Percentiles rank a stretch among this genome's conserved stretches.
phyloP scores from a whole-genome alignment of 92 coral and sea anemone genomes.

The Porites lobata region DNA sequence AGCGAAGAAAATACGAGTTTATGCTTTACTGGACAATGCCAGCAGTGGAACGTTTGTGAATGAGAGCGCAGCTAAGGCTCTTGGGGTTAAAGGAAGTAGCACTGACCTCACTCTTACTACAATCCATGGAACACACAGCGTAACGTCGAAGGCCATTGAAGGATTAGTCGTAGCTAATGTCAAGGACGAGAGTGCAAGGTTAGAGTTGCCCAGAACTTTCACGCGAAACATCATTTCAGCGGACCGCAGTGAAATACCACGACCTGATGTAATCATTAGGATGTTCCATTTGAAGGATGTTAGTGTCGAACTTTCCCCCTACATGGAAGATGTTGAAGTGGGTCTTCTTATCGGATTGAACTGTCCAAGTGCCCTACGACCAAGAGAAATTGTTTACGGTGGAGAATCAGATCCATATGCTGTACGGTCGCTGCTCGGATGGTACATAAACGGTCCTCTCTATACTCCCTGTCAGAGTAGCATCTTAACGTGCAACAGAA shows the following conservation, averaged over 20 bases:
- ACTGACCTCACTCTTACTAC: slow-evolving; percentile 50
- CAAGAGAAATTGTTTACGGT: not conserved
- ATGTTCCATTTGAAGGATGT: slow-evolving; percentile 60
- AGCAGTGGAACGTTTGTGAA: slow-evolving; percentile 75
- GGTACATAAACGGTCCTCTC: too few species aligned
- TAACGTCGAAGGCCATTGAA: slow-evolving; percentile 20
- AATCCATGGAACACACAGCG: slow-evolving; percentile 55
- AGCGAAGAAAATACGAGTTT: slow-evolving; percentile 27
- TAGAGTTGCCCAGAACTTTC: slow-evolving; percentile 56
- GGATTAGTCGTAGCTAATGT: slow-evolving; percentile 40
- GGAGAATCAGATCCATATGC: too few species aligned
- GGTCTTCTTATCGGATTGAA: slow-evolving; percentile 53
- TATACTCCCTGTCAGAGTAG: too few species aligned
- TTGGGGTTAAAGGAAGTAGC: too few species aligned
- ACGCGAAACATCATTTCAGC: slow-evolving; percentile 62
- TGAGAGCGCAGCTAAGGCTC: slow-evolving; percentile 30
- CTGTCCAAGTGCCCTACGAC: slow-evolving; percentile 57
- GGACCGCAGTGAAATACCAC: slow-evolving; percentile 59
- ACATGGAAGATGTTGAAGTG: slow-evolving; percentile 68
- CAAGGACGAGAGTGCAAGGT: not conserved
- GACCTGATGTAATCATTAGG: slow-evolving; percentile 44
- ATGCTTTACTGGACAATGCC: slow-evolving; percentile 74
- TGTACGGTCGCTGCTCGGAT: too few species aligned
- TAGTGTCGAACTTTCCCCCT: slow-evolving; percentile 51
- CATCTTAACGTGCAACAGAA: too few species aligned